These are phyloP conservation scores for Poeciliopsis turneri DNA, from an alignment of 2,797 vertebrate genomes.

Conservation along the genomic window DNA sequence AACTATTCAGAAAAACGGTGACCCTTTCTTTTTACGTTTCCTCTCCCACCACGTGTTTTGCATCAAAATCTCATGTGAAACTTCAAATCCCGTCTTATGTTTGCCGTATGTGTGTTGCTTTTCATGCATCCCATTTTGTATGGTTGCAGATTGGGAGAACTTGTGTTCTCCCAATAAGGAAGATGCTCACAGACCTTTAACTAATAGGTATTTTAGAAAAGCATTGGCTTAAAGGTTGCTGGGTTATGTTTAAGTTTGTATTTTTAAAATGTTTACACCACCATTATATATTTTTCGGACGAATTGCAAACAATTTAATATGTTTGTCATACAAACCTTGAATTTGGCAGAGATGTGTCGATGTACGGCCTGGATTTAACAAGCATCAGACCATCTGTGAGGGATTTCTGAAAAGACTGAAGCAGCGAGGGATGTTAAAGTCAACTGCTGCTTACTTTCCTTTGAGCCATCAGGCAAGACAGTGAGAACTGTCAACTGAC, in stretches of 20 bases:
- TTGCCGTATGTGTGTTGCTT: not conserved
- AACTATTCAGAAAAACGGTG: not conserved
- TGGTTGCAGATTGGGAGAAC: not conserved
- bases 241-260: not conserved
- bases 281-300: not conserved
- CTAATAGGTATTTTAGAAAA: not conserved
- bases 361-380: not conserved
- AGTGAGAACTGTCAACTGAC: not conserved
- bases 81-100: not conserved
- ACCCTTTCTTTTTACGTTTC: not conserved
- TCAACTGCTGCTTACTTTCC: not conserved
- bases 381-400: not conserved
- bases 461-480: not conserved
- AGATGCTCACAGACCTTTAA: not conserved
- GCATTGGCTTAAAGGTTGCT: not conserved
- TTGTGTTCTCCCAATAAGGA: not conserved
- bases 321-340: not conserved
- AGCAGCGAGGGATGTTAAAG: not conserved
- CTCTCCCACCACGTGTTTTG: not conserved
- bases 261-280: not conserved
- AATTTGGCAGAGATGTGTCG: not conserved
- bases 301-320: not conserved
- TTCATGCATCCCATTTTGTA: not conserved
- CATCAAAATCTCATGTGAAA: not conserved
- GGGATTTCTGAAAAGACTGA: not conserved